Conservation (phyloP, 1,140 invertebrate species). For the Drosophila orosa region DNA sequence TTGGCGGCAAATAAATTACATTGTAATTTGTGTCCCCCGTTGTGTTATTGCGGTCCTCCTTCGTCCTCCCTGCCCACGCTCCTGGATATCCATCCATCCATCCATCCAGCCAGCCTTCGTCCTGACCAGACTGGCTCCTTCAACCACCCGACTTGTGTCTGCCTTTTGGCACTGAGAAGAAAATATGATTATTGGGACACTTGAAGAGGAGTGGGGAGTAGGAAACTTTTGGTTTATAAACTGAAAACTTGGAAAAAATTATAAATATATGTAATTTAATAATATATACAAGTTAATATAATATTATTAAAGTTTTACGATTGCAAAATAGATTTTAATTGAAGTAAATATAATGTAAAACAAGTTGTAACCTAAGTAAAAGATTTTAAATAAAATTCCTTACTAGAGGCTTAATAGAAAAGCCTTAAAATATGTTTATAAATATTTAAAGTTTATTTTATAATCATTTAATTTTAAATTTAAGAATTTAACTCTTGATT, state of each 20-base stretch:
- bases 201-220: too few species aligned
- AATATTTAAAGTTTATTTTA: not conserved
- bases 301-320: too few species aligned
- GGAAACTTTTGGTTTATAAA: too few species aligned
- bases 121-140: conserved; percentile 58
- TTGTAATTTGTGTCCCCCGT: conserved; percentile 79
- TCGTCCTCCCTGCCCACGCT: not conserved
- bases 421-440: not conserved
- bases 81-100: not conserved
- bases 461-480: not conserved
- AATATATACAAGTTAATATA: too few species aligned
- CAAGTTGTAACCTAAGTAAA: not conserved
- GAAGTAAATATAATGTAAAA: not conserved
- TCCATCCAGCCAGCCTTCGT: conserved; percentile 3
- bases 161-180: conserved; percentile 8
- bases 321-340: too few species aligned
- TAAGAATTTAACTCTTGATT: not conserved
- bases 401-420: not conserved
- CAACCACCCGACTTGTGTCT: conserved; percentile 57
- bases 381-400: not conserved
- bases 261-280: too few species aligned
- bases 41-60: conserved; percentile 35
- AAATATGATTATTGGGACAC: not conserved
- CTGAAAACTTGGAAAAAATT: too few species aligned
- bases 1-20: conserved; percentile 82